phyloP scores from a whole-genome alignment of 2,888 invertebrate species.

The Andricus quercusramuli region DNA sequence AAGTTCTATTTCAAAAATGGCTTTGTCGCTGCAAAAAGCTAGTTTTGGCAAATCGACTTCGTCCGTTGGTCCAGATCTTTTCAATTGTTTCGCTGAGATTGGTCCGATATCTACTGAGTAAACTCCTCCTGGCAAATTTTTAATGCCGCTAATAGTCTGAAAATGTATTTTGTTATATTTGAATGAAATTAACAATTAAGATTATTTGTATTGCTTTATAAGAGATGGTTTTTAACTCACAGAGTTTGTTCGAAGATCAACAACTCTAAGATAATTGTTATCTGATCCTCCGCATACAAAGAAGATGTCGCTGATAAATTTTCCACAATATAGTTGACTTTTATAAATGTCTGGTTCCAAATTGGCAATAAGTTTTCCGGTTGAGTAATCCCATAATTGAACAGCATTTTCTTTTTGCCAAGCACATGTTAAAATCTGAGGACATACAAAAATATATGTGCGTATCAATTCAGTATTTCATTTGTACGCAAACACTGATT shows the following conservation, averaged over 20 bases:
- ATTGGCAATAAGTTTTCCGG: conserved; percentile 82
- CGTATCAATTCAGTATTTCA: too few species aligned
- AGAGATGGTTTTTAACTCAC: conserved; percentile 75
- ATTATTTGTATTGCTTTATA: background rate
- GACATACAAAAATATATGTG: too few species aligned
- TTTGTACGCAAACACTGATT: too few species aligned
- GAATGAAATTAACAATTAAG: background rate
- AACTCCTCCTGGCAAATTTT: conserved; percentile 81
- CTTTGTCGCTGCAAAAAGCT: conserved; percentile 81
- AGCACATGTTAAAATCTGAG: conserved; percentile 83
- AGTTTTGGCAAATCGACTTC: conserved; percentile 80
- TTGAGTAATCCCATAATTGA: conserved; percentile 85
- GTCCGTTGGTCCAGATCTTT: conserved; percentile 52
- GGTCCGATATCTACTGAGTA: conserved; percentile 82
- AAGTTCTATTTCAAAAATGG: conserved; percentile 80
- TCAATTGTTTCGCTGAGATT: conserved; percentile 59
- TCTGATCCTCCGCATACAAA: conserved; percentile 83
- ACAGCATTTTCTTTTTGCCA: conserved; percentile 83
- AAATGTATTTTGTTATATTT: conserved; percentile 55
- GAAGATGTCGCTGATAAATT: conserved; percentile 81
- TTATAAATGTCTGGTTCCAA: conserved; percentile 81
- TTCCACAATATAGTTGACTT: conserved; percentile 83
- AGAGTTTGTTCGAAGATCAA: conserved; percentile 82
- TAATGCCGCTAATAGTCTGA: conserved; percentile 81
- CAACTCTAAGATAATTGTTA: conserved; percentile 81